Base-by-base conservation (phyloP, 2,888 invertebrate genomes). In the Agonopterix arenella region DNA sequence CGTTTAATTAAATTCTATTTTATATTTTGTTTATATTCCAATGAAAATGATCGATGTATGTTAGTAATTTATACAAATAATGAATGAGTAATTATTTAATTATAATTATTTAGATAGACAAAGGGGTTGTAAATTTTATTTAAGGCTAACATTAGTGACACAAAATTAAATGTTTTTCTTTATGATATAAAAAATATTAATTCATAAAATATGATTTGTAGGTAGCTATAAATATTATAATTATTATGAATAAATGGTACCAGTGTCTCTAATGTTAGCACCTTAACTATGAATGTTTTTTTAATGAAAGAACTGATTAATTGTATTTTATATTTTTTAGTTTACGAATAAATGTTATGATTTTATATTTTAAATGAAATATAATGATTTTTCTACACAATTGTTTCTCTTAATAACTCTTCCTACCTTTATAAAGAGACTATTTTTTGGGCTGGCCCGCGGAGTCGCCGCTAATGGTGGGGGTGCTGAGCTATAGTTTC, bases 301-400 rank as follows among this genome's bases (percentile, higher is more conserved):
- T 61, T 61, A 60, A 56, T 60, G 62, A 72, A 76, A 73, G 76
- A 76, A 76, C 76, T 76, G 76, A 76, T 74, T 73, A 68, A 57
- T 59, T 54, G 28, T 37, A 37, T 46, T 49, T 45, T 47, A 45
- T 38, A 47, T 46, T 45, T 46, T 44, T 18, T 47, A 51, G 28
- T 43, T 40, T 40, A 40, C 9, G 40, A 43, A 40, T 40, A 8
- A 43, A 43, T 43, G 43, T 40, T 42, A 49, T 45, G 13, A 46
- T 42, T 44, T 43, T 41, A 36, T 37, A 45, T 37, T 47, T 47
- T 44, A 48, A 46, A 38, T 16, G 7, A 48, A 48, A 40, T 48
- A 13, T 48, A 36, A 40, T 45, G 36, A 11, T 43, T 47, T 43
- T 47, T 43, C 36, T 51, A 28, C 28, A 1, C 28, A 28, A 28